Percentiles rank a stretch among this genome's conserved stretches.
Conservation (phyloP, 2,888 invertebrate genomes). For the Anarsia innoxiella region DNA sequence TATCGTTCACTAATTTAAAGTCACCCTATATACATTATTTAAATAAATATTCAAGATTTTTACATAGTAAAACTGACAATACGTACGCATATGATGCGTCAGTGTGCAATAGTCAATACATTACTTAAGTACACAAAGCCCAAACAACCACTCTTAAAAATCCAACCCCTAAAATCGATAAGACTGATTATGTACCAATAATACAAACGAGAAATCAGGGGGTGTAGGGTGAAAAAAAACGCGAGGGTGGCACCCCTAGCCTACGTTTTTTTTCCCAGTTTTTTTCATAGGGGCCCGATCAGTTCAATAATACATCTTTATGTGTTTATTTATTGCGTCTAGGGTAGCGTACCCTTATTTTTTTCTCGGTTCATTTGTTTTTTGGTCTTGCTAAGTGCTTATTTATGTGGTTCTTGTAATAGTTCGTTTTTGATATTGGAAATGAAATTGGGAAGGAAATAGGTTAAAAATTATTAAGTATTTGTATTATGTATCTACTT, state of each 20-base stretch:
- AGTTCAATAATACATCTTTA: constrained; percentile 14
- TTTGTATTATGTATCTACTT: too few relatives aligned
- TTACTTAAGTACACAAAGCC: too few relatives aligned
- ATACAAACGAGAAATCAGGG: constrained; percentile 16
- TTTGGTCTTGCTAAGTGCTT: constrained; percentile 9
- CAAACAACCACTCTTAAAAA: too few relatives aligned
- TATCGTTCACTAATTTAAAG: too few relatives aligned
- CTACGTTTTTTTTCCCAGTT: constrained; percentile 16
- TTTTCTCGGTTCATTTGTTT: constrained; percentile 15
- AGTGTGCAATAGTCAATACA: too few relatives aligned
- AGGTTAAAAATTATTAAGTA: too few relatives aligned
- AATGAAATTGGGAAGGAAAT: too few relatives aligned
- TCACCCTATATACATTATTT: too few relatives aligned
- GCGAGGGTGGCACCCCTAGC: constrained; percentile 22
- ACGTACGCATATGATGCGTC: too few relatives aligned
- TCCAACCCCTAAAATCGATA: constrained; percentile 20
- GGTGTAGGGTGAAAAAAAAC: constrained; percentile 19
- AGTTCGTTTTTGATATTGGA: too few relatives aligned
- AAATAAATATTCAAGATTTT: too few relatives aligned
- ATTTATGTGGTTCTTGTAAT: background rate
- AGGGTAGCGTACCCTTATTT: constrained; percentile 16
- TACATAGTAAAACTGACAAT: too few relatives aligned
- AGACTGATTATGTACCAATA: constrained; percentile 19
- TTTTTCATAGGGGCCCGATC: constrained; percentile 10
- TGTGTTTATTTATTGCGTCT: constrained; percentile 20